Evolutionary conservation across 2,797 vertebrate genomes (phyloP).

Genomic region (Adrianichthys oophorus): DNA sequence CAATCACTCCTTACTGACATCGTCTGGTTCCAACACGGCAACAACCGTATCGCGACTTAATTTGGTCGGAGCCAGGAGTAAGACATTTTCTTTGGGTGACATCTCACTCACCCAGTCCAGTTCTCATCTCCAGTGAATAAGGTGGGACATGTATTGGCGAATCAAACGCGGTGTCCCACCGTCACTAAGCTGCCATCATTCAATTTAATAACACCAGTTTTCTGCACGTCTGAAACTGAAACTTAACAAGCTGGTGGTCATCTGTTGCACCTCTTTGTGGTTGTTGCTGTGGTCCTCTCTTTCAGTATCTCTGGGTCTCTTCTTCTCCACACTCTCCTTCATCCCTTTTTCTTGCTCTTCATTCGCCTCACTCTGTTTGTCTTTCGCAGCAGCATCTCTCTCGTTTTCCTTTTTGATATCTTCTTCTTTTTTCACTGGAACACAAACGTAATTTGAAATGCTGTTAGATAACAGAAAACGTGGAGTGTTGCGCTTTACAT

Average conservation of each 20-base stretch:
- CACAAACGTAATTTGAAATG: not conserved
- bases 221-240: not conserved
- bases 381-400: slow-evolving; percentile 37
- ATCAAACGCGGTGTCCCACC: too few relatives aligned
- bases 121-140: too few relatives aligned
- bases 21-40: too few relatives aligned
- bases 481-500: not conserved
- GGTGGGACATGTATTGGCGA: too few relatives aligned
- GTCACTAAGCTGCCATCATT: too few relatives aligned
- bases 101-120: too few relatives aligned
- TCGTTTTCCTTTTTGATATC: slow-evolving; percentile 58
- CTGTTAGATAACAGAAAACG: not conserved
- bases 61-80: too few relatives aligned
- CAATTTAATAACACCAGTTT: too few relatives aligned
- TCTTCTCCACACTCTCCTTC: slow-evolving; percentile 51
- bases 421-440: slow-evolving; percentile 58
- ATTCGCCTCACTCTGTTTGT: slow-evolving; percentile 36
- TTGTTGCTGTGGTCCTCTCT: slow-evolving; percentile 52
- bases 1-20: too few relatives aligned
- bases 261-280: slow-evolving; percentile 65
- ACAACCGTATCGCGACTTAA: too few relatives aligned
- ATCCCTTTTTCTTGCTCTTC: slow-evolving; percentile 42
- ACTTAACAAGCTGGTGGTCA: too few relatives aligned
- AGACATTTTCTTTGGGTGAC: too few relatives aligned
- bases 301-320: slow-evolving; percentile 42